These are phyloP conservation scores for Penaeus chinensis DNA, from an alignment of 1,140 invertebrate species.

Conservation along the genomic window DNA sequence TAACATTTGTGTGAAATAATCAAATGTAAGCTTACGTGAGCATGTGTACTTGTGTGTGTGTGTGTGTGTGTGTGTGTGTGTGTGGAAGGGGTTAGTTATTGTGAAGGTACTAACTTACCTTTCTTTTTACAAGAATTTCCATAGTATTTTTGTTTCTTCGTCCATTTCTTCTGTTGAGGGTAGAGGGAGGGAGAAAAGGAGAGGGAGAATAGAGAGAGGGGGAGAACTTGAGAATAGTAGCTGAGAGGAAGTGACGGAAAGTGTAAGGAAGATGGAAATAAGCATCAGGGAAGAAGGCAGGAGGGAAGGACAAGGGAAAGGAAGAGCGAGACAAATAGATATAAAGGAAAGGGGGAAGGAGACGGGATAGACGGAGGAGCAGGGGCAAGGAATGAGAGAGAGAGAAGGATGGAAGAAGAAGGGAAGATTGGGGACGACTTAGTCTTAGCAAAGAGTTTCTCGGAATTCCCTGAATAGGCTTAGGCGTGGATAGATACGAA, in stretches of 20 bases:
- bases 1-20: too few relatives aligned
- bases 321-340: background rate
- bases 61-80: too few relatives aligned
- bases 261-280: background rate
- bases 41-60: too few relatives aligned
- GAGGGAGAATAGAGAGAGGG: background rate
- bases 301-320: background rate
- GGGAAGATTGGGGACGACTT: background rate
- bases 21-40: too few relatives aligned
- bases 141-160: background rate
- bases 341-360: background rate
- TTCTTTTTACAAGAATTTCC: too few relatives aligned
- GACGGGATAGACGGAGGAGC: background rate
- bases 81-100: too few relatives aligned
- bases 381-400: background rate
- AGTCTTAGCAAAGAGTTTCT: constrained; percentile 1
- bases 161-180: background rate
- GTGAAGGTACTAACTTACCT: too few relatives aligned
- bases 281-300: background rate
- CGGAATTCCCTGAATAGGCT: constrained; percentile 44
- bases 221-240: too few relatives aligned
- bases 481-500: constrained; percentile 40
- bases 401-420: background rate
- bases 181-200: background rate
- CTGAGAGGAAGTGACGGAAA: too few relatives aligned